Conservation (phyloP, 2,113 vertebrate genomes). For the Xiphophorus maculatus region DNA sequence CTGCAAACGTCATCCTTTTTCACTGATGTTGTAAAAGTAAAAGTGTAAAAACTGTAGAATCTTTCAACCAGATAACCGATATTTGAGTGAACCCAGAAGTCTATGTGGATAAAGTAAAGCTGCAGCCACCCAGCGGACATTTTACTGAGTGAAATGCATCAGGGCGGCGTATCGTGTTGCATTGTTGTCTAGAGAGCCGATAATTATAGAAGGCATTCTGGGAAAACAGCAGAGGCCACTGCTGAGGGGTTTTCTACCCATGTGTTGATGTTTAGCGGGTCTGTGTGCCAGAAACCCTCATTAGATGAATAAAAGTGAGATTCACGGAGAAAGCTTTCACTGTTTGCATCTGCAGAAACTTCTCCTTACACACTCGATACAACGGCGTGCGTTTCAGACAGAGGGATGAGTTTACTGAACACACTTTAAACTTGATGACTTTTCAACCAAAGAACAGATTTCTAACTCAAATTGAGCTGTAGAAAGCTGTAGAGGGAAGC, state of each 20-base stretch:
- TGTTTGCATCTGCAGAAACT: not conserved
- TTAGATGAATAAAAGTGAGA: constrained; percentile 58
- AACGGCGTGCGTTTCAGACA: not conserved
- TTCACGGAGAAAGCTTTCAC: not conserved
- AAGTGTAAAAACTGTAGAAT: not conserved
- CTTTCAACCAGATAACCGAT: not conserved
- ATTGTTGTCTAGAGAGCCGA: not conserved
- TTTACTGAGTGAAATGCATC: not conserved
- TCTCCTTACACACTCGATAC: constrained; percentile 3
- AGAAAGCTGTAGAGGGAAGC: not conserved
- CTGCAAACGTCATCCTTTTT: not conserved
- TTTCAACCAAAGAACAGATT: not conserved
- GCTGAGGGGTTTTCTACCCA: not conserved
- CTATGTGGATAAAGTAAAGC: not conserved
- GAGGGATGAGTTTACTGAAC: not conserved
- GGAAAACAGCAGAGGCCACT: constrained; percentile 16
- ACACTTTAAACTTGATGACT: not conserved
- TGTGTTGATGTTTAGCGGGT: not conserved
- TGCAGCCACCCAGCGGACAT: not conserved
- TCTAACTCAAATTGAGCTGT: not conserved
- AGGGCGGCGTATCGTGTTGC: not conserved
- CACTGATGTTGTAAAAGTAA: not conserved
- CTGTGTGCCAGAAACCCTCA: constrained; percentile 8
- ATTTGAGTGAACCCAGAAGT: no score
- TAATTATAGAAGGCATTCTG: constrained; percentile 17